phyloP scores from a whole-genome alignment of 2,113 vertebrate species.

The Mus spicilegus region DNA sequence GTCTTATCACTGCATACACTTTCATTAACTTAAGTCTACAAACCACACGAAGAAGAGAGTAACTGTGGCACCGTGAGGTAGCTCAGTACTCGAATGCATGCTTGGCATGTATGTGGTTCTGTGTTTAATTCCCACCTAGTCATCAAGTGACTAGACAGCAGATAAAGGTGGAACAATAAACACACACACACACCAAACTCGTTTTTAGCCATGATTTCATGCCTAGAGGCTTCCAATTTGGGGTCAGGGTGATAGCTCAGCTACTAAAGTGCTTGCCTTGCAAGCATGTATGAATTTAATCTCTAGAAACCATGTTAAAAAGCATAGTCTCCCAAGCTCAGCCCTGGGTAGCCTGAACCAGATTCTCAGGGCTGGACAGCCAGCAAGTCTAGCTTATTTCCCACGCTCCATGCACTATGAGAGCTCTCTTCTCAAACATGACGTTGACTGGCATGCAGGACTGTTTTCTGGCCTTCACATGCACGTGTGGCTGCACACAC shows the following conservation, averaged over 20 bases:
- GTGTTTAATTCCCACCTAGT: neutral
- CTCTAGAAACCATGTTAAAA: neutral
- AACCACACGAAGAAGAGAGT: slow-evolving; percentile 12
- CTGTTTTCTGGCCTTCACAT: neutral
- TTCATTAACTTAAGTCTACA: slow-evolving; percentile 40
- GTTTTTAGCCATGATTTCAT: slow-evolving; percentile 6
- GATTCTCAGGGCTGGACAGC: neutral
- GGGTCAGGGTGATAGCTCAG: neutral
- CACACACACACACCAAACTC: neutral
- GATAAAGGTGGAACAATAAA: neutral
- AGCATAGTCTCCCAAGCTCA: neutral
- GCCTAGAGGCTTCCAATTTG: neutral
- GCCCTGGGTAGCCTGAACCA: neutral
- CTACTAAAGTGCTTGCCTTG: neutral
- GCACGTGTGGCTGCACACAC: neutral
- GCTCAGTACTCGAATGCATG: neutral
- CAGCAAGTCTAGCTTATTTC: neutral
- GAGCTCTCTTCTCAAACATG: neutral
- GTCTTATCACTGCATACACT: neutral
- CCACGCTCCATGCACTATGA: neutral
- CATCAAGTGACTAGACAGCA: neutral
- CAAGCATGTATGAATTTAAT: neutral
- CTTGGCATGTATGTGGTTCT: neutral
- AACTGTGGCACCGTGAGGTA: neutral
- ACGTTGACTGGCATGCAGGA: neutral